Percentiles rank a stretch among this genome's conserved stretches.
Evolutionary conservation across 2,797 vertebrate species (phyloP).

Genomic region (Hemitrygon akajei): DNA sequence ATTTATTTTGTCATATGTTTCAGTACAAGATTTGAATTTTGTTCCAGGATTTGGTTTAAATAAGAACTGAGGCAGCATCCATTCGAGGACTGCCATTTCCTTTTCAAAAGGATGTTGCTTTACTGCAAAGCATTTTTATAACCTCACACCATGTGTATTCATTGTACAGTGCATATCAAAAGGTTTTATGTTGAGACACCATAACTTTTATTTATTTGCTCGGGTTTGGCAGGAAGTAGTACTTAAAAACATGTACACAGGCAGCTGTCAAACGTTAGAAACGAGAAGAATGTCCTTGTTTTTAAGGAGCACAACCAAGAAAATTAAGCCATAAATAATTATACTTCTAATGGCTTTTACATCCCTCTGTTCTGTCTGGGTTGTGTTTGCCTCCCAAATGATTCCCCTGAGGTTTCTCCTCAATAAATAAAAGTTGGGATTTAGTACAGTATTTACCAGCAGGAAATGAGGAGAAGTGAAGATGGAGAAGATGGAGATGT

Average conservation of each 20-base stretch:
- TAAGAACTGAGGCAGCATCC: background rate
- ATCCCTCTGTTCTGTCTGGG: background rate
- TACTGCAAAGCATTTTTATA: background rate
- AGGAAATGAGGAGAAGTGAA: background rate
- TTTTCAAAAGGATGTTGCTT: background rate
- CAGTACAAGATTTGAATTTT: background rate
- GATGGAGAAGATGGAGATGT: too few species aligned
- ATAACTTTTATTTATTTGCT: constrained; percentile 15
- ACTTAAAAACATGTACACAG: background rate
- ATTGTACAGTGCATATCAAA: background rate
- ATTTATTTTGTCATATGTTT: background rate
- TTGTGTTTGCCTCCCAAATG: background rate
- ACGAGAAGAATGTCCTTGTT: background rate
- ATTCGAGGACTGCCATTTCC: background rate
- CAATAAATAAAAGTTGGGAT: constrained; percentile 16
- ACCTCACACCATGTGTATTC: background rate
- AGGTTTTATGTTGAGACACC: background rate
- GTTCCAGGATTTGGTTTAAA: background rate
- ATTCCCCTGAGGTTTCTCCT: background rate
- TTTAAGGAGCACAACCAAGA: background rate
- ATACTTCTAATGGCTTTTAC: background rate
- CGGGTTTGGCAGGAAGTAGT: background rate
- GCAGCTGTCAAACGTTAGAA: background rate
- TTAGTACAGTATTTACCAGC: background rate
- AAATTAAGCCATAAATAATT: background rate